Conservation (phyloP, 1,140 invertebrate genomes). For the Caerostris darwini region DNA sequence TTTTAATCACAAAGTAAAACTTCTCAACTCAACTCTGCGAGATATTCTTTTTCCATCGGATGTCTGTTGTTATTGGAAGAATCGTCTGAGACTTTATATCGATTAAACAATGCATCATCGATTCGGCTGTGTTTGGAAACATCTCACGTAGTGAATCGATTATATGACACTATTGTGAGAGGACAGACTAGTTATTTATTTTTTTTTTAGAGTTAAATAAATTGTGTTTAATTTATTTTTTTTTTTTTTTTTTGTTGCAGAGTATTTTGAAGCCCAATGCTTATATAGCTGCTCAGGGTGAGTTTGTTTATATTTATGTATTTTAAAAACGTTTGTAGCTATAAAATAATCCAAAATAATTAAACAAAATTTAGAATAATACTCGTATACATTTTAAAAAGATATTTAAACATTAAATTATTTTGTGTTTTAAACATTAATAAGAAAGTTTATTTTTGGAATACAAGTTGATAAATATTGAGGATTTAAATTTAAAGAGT, state of each 20-base stretch:
- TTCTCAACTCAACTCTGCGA: neutral
- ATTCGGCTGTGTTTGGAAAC: neutral
- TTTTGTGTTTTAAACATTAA: neutral
- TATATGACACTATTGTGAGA: neutral
- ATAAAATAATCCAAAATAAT: too few species aligned
- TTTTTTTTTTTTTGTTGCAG: constrained; percentile 83
- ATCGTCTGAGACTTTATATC: neutral
- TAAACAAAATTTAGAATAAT: neutral
- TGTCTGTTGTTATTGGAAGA: constrained; percentile 6
- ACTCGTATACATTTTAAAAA: neutral
- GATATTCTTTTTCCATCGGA: neutral
- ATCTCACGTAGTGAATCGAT: constrained; percentile 8
- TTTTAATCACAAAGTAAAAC: constrained; percentile 32
- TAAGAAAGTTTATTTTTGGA: neutral
- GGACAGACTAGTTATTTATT: neutral
- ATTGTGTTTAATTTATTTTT: neutral
- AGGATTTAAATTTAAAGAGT: too few species aligned
- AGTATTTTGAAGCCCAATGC: constrained; percentile 95
- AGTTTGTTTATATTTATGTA: constrained; percentile 50
- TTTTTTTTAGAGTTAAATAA: neutral
- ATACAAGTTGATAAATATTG: too few species aligned
- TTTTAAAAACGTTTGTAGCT: too few species aligned
- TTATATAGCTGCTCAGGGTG: constrained; percentile 93
- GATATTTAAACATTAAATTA: neutral
- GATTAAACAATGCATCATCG: neutral